Evolutionary conservation across 2,113 vertebrate genomes (phyloP), one percentile per base, ranked within the genome.

Genomic region (Falco punctatus): DNA sequence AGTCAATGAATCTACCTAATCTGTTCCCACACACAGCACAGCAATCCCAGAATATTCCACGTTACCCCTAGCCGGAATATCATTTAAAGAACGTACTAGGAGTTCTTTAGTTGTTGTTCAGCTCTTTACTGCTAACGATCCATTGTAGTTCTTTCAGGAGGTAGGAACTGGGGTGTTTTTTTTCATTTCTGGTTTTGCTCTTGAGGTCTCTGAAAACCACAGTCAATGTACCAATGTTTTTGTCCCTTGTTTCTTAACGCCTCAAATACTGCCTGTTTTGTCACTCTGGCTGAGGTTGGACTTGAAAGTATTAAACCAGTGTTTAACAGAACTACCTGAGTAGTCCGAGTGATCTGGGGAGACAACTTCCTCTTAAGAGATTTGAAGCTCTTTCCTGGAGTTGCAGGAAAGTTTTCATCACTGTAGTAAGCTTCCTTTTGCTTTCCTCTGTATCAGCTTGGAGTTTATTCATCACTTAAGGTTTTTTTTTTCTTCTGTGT

Each of bases 361-460:
- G 51, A 81, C 15, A 87, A 79, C 46, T 92, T 97, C 73, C 83
- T 81, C 83, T 87, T 95, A 11, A 27, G 92, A 94, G 86, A 84
- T 38, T 96, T 89, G 51, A 91, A 89, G 33, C 28, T 40, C 27
- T 72, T 92, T 95, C n/a, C 74, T 94, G 86, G 65, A 86, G 77
- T 49, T 88, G 67, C 75, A 92, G 86, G 51, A 74, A 88, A 74
- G 33, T 87, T 95, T 92, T 79, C 49, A 69, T 75, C 46, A 33
- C 9, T 12, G 40, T 11, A 73, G 70, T 75, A 65, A 89, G 66
- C 42, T 91, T 61, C 40, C n/a, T 79, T 81, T 65, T 82, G 15
- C 52, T 84, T 86, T 71, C 55, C 6, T 92, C 44, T 89, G 10
- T 61, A 58, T 87, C 61, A 87, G 32, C 40, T 44, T 75, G 58